These are phyloP conservation scores for Chanos chanos DNA, from an alignment of 2,797 vertebrate genomes.

Conservation along the genomic window DNA sequence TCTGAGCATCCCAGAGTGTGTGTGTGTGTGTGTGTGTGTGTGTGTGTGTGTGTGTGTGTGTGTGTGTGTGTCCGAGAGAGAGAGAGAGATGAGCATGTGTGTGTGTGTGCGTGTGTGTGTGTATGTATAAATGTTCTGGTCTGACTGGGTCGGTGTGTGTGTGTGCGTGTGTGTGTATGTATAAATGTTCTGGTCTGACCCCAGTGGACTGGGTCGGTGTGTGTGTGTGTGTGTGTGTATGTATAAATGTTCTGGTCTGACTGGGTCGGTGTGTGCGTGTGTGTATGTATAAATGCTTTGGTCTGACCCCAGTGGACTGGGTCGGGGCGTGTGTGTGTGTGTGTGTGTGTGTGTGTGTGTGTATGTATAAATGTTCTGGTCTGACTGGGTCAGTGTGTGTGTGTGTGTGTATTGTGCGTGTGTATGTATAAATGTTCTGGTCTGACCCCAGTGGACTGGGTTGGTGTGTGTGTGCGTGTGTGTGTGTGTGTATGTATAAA, in stretches of 20 bases:
- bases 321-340: constrained; percentile 70
- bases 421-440: constrained; percentile 79
- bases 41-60: no score
- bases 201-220: no score
- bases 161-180: not conserved
- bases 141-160: constrained; percentile 21
- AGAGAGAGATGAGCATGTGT: no score
- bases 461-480: constrained; percentile 72
- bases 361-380: no score
- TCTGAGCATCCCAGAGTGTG: no score
- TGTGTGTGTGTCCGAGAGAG: no score
- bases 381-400: no score
- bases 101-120: no score
- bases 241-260: not conserved
- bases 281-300: constrained; percentile 77
- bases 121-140: not conserved
- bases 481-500: constrained; percentile 56
- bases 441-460: constrained; percentile 82
- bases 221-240: constrained; percentile 42
- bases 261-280: not conserved
- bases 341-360: no score
- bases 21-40: no score
- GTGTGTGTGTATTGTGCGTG: not conserved
- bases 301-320: constrained; percentile 83
- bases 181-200: no score